Conservation (phyloP, 1,140 invertebrate species). For the Homarus americanus region DNA sequence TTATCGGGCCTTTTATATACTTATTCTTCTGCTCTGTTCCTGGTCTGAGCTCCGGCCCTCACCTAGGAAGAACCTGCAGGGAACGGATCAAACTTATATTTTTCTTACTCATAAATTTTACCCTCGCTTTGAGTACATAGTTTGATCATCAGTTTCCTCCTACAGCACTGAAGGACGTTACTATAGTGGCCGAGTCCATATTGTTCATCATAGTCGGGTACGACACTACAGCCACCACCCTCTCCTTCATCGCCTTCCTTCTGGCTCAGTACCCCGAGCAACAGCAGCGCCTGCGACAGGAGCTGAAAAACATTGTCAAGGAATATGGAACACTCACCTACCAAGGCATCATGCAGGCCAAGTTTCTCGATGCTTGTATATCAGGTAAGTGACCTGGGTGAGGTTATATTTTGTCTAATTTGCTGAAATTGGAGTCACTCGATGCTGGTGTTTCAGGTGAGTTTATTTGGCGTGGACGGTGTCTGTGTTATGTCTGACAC, state of each 20-base stretch:
- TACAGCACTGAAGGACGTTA: slow-evolving; percentile 70
- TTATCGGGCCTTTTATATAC: no score
- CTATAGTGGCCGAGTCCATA: slow-evolving; percentile 76
- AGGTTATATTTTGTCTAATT: no score
- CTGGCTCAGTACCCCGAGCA: slow-evolving; percentile 77
- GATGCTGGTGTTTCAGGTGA: no score
- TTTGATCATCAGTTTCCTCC: not conserved
- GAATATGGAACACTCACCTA: slow-evolving; percentile 46
- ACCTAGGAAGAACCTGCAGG: no score
- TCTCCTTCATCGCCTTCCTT: slow-evolving; percentile 77
- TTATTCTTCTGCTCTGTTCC: no score
- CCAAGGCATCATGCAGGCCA: slow-evolving; percentile 62
- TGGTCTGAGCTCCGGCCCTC: no score
- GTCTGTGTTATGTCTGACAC: no score
- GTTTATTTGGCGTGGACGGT: no score
- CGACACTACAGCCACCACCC: slow-evolving; percentile 79
- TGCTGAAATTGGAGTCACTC: no score
- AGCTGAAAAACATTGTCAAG: slow-evolving; percentile 21
- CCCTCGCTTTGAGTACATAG: no score
- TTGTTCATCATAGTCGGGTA: slow-evolving; percentile 78
- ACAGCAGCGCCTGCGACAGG: slow-evolving; percentile 73
- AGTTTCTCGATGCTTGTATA: slow-evolving; percentile 58
- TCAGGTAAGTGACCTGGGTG: slow-evolving; percentile 60
- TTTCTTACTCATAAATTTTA: no score
- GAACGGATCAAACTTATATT: no score